Evolutionary conservation across 2,113 vertebrate genomes (phyloP).

Genomic region (Varanus komodoensis): DNA sequence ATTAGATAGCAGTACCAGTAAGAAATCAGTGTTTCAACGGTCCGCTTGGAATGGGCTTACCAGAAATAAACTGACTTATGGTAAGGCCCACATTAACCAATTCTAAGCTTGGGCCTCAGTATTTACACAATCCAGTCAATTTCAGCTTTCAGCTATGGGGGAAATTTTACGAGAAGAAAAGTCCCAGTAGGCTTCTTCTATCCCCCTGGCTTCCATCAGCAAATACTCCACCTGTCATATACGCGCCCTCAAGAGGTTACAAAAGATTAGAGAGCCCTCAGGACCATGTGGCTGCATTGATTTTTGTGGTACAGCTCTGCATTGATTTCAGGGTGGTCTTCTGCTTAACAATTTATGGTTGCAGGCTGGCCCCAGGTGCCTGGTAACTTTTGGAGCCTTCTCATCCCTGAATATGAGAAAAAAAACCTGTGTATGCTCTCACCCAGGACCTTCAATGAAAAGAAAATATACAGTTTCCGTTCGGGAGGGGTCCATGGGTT

Average conservation of each 20-base stretch:
- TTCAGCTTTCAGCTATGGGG: neutral
- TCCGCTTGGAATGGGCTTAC: too few species aligned
- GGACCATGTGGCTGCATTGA: too few species aligned
- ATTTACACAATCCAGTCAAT: neutral
- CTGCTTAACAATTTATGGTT: constrained; percentile 1
- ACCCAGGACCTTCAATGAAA: neutral
- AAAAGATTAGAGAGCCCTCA: neutral
- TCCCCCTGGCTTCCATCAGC: neutral
- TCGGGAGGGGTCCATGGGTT: neutral
- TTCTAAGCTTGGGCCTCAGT: neutral
- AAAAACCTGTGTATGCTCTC: neutral
- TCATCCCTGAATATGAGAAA: neutral
- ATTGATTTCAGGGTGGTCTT: neutral
- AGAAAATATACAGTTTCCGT: neutral
- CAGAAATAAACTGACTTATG: too few species aligned
- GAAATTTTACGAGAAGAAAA: neutral
- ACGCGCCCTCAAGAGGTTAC: neutral
- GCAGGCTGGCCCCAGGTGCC: neutral
- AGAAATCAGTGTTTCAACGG: too few species aligned
- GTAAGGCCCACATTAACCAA: too few species aligned
- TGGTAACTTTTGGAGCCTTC: neutral
- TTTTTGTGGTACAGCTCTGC: neutral
- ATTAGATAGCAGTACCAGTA: too few species aligned
- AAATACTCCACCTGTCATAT: neutral
- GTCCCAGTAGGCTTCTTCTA: too few species aligned